Percentiles rank a stretch among this genome's conserved stretches.
phyloP scores from a whole-genome alignment of 2,797 vertebrate species.

The Eptatretus atami region DNA sequence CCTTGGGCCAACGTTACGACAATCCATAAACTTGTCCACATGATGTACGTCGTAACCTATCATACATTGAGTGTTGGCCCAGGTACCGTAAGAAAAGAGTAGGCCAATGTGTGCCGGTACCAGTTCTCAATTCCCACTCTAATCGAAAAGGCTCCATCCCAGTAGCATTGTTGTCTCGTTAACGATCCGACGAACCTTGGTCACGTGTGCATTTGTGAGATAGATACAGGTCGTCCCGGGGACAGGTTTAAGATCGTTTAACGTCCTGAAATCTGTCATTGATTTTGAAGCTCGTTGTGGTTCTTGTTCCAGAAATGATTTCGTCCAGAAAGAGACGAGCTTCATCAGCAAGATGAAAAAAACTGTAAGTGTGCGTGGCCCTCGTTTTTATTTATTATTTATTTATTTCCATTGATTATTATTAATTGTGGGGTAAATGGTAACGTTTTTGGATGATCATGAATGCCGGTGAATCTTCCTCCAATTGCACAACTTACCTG shows the following conservation, averaged over 20 bases:
- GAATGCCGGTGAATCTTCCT: background rate
- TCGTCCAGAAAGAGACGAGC: slow-evolving; percentile 38
- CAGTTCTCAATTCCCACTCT: too few relatives aligned
- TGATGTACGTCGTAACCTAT: too few relatives aligned
- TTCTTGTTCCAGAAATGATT: slow-evolving; percentile 19
- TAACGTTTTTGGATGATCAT: background rate
- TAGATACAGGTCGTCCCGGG: too few relatives aligned
- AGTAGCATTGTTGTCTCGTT: too few relatives aligned
- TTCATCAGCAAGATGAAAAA: slow-evolving; percentile 99
- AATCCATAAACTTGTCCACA: too few relatives aligned
- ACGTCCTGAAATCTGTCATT: background rate
- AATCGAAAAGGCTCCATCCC: too few relatives aligned
- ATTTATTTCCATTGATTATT: background rate
- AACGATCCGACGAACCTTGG: too few relatives aligned
- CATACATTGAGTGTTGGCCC: too few relatives aligned
- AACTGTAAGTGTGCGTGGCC: slow-evolving; percentile 27
- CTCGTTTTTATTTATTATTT: background rate
- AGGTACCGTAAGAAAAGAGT: too few relatives aligned
- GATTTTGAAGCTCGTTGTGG: background rate
- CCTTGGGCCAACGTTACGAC: too few relatives aligned
- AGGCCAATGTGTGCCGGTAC: too few relatives aligned
- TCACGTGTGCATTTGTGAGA: too few relatives aligned
- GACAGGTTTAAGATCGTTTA: slow-evolving; percentile 7
- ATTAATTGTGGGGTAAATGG: background rate
- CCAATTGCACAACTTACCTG: background rate